phyloP scores from a whole-genome alignment of 2,797 vertebrate genomes.

The Paratrypauchen microcephalus region DNA sequence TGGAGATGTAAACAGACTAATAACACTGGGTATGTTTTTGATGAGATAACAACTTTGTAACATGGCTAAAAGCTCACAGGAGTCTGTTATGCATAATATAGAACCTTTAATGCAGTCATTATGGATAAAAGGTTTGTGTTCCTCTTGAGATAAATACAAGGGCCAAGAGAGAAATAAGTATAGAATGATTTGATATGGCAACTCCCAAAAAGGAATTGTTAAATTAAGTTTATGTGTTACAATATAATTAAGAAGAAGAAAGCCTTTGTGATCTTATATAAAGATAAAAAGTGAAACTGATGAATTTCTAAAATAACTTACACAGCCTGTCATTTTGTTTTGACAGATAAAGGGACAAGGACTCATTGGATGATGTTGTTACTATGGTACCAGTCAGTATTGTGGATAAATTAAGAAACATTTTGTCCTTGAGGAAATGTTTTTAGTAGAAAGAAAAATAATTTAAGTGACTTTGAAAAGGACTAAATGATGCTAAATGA shows the following conservation, averaged over 20 bases:
- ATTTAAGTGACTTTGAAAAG: slow-evolving; percentile 19
- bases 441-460: slow-evolving; percentile 12
- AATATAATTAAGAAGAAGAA: not conserved
- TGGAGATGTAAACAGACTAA: too few species aligned
- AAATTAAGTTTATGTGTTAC: not conserved
- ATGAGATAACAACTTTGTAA: too few species aligned
- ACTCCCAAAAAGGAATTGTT: not conserved
- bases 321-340: not conserved
- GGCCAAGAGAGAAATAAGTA: too few species aligned
- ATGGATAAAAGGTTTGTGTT: not conserved
- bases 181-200: not conserved
- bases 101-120: not conserved
- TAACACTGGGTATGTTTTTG: too few species aligned
- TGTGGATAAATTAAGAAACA: slow-evolving; percentile 13
- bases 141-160: not conserved
- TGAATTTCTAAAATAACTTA: not conserved
- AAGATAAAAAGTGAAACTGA: not conserved
- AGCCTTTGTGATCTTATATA: not conserved
- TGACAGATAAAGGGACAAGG: not conserved
- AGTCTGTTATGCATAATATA: too few species aligned
- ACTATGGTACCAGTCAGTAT: slow-evolving; percentile 14
- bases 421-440: slow-evolving; percentile 17
- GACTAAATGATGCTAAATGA: slow-evolving; percentile 11
- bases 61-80: too few species aligned
- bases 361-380: slow-evolving; percentile 4